Evolutionary conservation across 2,888 invertebrate genomes (phyloP).

Genomic region (Drosophila nr. fundita): DNA sequence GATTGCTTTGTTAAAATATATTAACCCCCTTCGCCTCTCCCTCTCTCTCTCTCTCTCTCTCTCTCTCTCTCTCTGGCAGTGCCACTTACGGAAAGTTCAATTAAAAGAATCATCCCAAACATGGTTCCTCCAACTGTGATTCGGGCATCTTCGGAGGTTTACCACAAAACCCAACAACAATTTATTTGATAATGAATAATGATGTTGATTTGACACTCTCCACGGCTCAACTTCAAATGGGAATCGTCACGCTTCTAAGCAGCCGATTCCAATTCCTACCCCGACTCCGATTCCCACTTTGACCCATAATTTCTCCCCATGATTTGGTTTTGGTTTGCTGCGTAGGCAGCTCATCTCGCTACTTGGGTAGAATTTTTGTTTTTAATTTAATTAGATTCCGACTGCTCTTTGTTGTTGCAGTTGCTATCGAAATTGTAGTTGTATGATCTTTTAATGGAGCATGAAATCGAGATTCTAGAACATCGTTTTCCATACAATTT

Average conservation of each 20-base stretch:
- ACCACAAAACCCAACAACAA: slow-evolving; percentile 65
- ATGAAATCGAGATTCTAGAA: slow-evolving; percentile 64
- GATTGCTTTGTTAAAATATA: slow-evolving; percentile 78
- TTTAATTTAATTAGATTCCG: slow-evolving; percentile 77
- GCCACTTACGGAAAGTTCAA: slow-evolving; percentile 67
- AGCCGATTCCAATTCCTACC: slow-evolving; percentile 29
- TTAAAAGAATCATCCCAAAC: slow-evolving; percentile 61
- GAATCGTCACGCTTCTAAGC: slow-evolving; percentile 70
- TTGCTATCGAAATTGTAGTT: slow-evolving; percentile 42
- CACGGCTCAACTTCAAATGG: slow-evolving; percentile 65
- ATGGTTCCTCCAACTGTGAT: slow-evolving; percentile 69
- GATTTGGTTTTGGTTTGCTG: slow-evolving; percentile 45
- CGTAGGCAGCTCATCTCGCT: slow-evolving; percentile 70
- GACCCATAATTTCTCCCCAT: slow-evolving; percentile 31
- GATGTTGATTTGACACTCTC: slow-evolving; percentile 79
- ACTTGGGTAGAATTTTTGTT: slow-evolving; percentile 68
- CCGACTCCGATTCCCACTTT: slow-evolving; percentile 3
- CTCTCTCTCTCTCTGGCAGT: not conserved
- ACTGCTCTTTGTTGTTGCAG: slow-evolving; percentile 29
- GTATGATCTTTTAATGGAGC: slow-evolving; percentile 73
- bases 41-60: too few relatives aligned
- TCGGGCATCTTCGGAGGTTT: slow-evolving; percentile 35
- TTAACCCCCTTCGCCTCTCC: slow-evolving; percentile 63
- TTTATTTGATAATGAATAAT: slow-evolving; percentile 81
- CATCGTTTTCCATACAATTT: slow-evolving; percentile 46